Evolutionary conservation across 2,113 vertebrate species (phyloP), one percentile per base, ranked within the genome.

Genomic region (Dipodomys stephensi): DNA sequence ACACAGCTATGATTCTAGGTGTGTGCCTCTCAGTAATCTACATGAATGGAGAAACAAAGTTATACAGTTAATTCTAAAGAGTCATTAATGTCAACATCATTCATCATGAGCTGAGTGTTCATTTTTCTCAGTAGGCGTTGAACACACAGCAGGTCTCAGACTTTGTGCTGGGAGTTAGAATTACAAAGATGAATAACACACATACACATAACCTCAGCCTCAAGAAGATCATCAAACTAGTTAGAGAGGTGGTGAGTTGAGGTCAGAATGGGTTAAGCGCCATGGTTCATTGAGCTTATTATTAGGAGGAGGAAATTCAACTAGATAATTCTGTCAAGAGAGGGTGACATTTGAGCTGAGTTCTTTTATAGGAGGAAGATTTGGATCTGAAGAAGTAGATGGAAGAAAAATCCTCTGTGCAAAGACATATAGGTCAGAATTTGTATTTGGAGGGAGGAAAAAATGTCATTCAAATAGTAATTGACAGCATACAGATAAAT

Each of bases 11-110:
- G 73, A 78, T 71, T 93, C 85, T 88, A 15, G 60, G 44, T 76
- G 27, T 44, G 74, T 90, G 82, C 67, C 20, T 88, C 69, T 86
- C n/a, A 35, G 27, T 84, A 32, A 62, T 82, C 30, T 53, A 46
- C 44, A 15, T 91, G 39, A 88, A 35, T 87, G 12, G 74, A 88
- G 35, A 28, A 96, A 74, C 71, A n/a, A 95, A 71, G 46, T n/a
- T 86, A 13, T 16, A 35, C 16, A 93, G 11, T 88, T 87, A 88
- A 81, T 23, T 65, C 68, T 44, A 39, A 93, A 72, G 71, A 92
- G 30, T 49, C 32, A 76, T 80, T 46, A 90, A 76, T 57, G 19
- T 32, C 64, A 27, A 13, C 53, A 11, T 87, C 57, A 23, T 73
- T 93, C 57, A 27, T 57, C 87, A 62, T 60, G 84, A 87, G 7